A percentile compares a stretch with the other conserved stretches of the same genome.
Evolutionary conservation across 2,797 vertebrate genomes (phyloP).

Genomic region (Brachyalestes nurse): DNA sequence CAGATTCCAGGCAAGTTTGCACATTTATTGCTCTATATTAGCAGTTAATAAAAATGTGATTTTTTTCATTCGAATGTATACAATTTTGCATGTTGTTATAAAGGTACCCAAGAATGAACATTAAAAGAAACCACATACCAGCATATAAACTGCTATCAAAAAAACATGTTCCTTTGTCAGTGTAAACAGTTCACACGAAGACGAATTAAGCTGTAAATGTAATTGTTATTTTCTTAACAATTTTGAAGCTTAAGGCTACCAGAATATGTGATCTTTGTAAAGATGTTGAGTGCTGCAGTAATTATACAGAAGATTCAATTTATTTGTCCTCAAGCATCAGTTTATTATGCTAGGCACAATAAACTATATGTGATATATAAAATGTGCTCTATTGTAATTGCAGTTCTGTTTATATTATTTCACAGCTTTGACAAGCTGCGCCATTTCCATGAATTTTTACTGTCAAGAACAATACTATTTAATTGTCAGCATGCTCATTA

Average conservation of each 20-base stretch:
- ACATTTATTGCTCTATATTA: neutral
- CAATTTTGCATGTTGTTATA: slow-evolving; percentile 10
- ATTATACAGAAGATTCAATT: slow-evolving; percentile 81
- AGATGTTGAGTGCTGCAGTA: slow-evolving; percentile 78
- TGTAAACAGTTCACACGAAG: slow-evolving; percentile 76
- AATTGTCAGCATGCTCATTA: slow-evolving; percentile 76
- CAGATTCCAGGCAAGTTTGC: neutral
- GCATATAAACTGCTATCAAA: slow-evolving; percentile 37
- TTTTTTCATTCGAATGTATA: slow-evolving; percentile 13
- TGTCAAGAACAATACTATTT: slow-evolving; percentile 75
- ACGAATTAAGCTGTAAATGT: slow-evolving; percentile 81
- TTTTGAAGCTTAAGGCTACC: slow-evolving; percentile 76
- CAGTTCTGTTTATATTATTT: slow-evolving; percentile 81
- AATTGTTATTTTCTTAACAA: slow-evolving; percentile 66
- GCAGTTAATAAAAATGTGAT: neutral
- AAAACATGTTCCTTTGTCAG: slow-evolving; percentile 42
- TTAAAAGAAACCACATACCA: slow-evolving; percentile 46
- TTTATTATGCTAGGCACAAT: slow-evolving; percentile 79
- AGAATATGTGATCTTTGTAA: slow-evolving; percentile 73
- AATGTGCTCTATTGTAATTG: slow-evolving; percentile 77
- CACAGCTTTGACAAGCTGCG: slow-evolving; percentile 76
- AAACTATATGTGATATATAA: slow-evolving; percentile 71
- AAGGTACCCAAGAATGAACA: slow-evolving; percentile 26
- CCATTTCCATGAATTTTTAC: slow-evolving; percentile 75
- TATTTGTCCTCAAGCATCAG: slow-evolving; percentile 80